phyloP scores from a whole-genome alignment of 2,797 vertebrate genomes.

The Tamandua tetradactyla region DNA sequence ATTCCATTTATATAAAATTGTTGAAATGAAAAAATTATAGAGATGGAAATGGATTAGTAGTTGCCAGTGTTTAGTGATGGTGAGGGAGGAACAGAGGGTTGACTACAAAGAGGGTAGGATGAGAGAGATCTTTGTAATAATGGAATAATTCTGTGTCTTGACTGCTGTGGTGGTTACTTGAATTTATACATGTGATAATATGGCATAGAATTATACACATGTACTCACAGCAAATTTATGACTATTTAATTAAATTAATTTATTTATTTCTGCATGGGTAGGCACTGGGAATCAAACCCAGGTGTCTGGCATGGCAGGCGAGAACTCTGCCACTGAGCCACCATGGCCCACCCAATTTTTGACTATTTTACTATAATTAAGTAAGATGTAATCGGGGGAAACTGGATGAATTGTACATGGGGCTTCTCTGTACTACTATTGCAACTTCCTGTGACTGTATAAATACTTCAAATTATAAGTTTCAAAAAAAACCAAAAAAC shows the following conservation, averaged over 20 bases:
- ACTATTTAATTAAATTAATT: no score
- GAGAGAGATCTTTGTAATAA: not conserved
- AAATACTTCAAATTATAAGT: not conserved
- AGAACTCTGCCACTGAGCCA: no score
- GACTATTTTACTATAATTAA: not conserved
- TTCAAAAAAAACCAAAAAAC: not conserved
- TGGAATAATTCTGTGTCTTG: not conserved
- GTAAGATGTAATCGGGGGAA: not conserved
- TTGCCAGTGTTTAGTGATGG: not conserved
- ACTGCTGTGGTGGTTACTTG: not conserved
- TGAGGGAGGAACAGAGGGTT: not conserved
- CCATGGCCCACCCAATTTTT: no score
- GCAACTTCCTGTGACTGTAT: not conserved
- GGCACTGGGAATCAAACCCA: no score
- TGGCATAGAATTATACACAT: not conserved
- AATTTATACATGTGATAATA: not conserved
- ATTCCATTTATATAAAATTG: not conserved
- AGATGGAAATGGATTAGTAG: not conserved
- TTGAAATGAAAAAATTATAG: not conserved
- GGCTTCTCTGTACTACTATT: not conserved
- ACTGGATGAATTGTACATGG: not conserved
- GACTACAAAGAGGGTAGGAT: not conserved
- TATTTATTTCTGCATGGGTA: no score
- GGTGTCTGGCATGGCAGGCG: no score
- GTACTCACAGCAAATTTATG: not conserved